Percentiles rank a stretch among this genome's conserved stretches.
phyloP scores from a whole-genome alignment of 2,888 invertebrate species.

The Clusia tigrina region DNA sequence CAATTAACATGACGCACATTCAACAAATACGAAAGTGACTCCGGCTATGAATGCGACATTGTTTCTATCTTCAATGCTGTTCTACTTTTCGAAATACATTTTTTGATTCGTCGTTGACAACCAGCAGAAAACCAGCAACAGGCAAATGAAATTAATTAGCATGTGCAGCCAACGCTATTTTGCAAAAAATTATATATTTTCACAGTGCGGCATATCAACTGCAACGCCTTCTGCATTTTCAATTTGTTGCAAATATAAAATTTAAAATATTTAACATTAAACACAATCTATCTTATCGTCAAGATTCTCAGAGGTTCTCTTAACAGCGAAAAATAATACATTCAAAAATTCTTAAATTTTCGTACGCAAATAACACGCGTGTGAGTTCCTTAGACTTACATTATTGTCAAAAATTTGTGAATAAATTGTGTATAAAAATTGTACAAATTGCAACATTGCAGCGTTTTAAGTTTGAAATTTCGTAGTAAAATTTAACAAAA shows the following conservation, averaged over 20 bases:
- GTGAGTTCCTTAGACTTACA: background rate
- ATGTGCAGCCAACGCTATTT: background rate
- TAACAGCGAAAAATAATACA: background rate
- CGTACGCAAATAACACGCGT: background rate
- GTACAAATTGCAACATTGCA: background rate
- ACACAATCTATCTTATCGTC: constrained; percentile 17
- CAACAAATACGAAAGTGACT: constrained; percentile 48
- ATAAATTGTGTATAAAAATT: background rate
- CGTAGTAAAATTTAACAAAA: background rate
- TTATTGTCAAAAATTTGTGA: constrained; percentile 12
- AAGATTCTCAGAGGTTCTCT: background rate
- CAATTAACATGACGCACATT: constrained; percentile 53
- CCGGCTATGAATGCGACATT: constrained; percentile 1
- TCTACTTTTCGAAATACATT: background rate
- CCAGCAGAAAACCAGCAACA: background rate
- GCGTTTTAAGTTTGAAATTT: background rate
- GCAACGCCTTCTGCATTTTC: background rate
- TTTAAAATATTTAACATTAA: constrained; percentile 14
- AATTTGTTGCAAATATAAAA: background rate
- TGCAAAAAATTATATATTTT: too few species aligned
- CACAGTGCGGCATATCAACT: background rate
- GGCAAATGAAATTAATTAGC: too few species aligned
- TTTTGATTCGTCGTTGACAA: background rate
- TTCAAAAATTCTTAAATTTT: background rate
- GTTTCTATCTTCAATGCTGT: constrained; percentile 8